Evolutionary conservation across 2,888 invertebrate species (phyloP).

Genomic region (Pterostichus madidus): DNA sequence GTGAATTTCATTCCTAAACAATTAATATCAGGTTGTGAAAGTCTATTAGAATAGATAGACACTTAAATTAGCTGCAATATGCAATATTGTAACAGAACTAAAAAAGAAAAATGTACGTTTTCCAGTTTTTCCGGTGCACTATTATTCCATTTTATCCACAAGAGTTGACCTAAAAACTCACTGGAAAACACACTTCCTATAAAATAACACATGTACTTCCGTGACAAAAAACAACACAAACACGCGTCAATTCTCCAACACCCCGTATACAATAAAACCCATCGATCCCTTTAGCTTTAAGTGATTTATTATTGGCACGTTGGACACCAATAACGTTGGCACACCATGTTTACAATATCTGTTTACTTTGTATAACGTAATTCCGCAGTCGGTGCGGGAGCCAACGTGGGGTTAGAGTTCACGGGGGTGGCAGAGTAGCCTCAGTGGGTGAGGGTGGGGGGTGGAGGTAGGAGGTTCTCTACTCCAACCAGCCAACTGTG

Average conservation of each 20-base stretch:
- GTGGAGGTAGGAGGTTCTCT: constrained; percentile 4
- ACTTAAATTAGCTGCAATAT: too few relatives aligned
- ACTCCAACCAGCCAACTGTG: constrained; percentile 58
- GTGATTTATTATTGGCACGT: constrained; percentile 62
- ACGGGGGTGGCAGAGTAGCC: neutral
- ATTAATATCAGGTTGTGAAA: too few relatives aligned
- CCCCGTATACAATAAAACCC: constrained; percentile 47
- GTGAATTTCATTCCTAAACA: too few relatives aligned
- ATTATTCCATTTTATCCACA: too few relatives aligned
- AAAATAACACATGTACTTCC: constrained; percentile 27
- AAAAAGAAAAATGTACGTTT: too few relatives aligned
- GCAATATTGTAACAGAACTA: too few relatives aligned
- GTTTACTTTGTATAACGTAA: constrained; percentile 62
- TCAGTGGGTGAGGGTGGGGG: neutral
- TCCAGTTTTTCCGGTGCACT: too few relatives aligned
- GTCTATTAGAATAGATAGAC: too few relatives aligned
- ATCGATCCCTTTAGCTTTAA: constrained; percentile 59
- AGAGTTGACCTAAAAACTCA: too few relatives aligned
- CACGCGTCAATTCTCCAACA: constrained; percentile 32
- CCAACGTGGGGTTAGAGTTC: neutral
- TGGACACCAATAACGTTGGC: constrained; percentile 55
- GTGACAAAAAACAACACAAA: constrained; percentile 31
- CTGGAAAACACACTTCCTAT: too few relatives aligned
- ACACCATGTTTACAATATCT: constrained; percentile 60
- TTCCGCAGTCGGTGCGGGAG: constrained; percentile 40